phyloP scores from a whole-genome alignment of 2,888 invertebrate genomes.

The Polydrusus tereticollis region DNA sequence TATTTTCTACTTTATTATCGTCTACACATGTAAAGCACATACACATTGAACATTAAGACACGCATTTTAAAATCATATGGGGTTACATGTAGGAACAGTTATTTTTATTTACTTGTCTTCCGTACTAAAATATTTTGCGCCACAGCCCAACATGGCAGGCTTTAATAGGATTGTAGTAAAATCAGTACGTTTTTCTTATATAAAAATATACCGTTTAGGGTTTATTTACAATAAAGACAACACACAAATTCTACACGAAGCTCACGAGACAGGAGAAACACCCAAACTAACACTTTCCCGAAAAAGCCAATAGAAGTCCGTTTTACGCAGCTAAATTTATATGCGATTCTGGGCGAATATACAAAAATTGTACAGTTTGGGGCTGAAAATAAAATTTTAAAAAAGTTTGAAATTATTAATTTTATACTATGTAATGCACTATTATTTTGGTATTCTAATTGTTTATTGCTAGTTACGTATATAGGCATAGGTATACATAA shows the following conservation, averaged over 20 bases:
- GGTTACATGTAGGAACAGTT: not conserved
- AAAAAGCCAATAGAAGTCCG: conserved; percentile 65
- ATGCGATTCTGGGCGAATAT: conserved; percentile 34
- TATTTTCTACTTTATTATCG: conserved; percentile 6
- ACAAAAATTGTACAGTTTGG: too few species aligned
- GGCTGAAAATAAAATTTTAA: too few species aligned
- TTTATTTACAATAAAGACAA: conserved; percentile 31
- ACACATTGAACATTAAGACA: conserved; percentile 28
- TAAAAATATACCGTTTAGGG: conserved; percentile 22
- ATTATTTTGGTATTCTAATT: too few species aligned
- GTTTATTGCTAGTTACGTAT: too few species aligned
- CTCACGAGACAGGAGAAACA: conserved; percentile 58
- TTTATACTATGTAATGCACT: too few species aligned
- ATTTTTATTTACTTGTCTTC: conserved; percentile 7
- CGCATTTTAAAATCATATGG: conserved; percentile 10
- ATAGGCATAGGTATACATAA: too few species aligned
- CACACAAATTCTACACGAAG: conserved; percentile 42
- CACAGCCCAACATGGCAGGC: not conserved
- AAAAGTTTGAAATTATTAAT: too few species aligned
- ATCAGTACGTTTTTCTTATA: conserved; percentile 13
- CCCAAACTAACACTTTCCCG: conserved; percentile 61
- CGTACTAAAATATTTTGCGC: not conserved
- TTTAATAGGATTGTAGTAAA: not conserved
- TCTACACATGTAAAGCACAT: conserved; percentile 19
- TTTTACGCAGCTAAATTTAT: conserved; percentile 59